phyloP scores from a whole-genome alignment of 2,113 vertebrate species.

The Hirundichthys speculiger region DNA sequence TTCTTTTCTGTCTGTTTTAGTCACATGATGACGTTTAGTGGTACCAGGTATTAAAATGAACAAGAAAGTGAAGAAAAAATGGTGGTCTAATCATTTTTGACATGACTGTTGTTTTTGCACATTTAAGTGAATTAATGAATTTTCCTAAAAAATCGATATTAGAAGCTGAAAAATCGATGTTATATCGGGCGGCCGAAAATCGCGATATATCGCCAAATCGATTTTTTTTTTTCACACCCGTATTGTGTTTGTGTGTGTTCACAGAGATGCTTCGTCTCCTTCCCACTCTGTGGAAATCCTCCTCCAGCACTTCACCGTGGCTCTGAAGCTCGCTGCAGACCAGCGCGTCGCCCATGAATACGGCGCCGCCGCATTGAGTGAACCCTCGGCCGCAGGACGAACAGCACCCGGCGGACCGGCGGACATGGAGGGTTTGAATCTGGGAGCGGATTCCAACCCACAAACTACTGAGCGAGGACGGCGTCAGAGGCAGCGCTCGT shows the following conservation, averaged over 20 bases:
- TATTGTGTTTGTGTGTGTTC: conserved; percentile 14
- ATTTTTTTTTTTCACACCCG: not conserved
- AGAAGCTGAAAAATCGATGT: too few species aligned
- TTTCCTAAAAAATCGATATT: too few species aligned
- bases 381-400: conserved; percentile 2
- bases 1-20: too few species aligned
- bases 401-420: not conserved
- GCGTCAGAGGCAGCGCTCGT: not conserved
- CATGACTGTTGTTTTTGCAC: too few species aligned
- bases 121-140: too few species aligned
- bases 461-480: conserved; percentile 40
- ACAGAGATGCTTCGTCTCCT: conserved; percentile 67
- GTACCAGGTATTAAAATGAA: too few species aligned
- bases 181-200: too few species aligned
- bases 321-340: conserved; percentile 83
- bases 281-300: conserved; percentile 65
- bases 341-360: conserved; percentile 86
- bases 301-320: conserved; percentile 77
- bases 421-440: not conserved
- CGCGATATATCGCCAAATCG: too few species aligned
- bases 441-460: not conserved
- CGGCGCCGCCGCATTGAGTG: conserved; percentile 57
- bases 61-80: too few species aligned
- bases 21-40: too few species aligned
- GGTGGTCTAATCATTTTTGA: too few species aligned